Evolutionary conservation across 2,888 invertebrate species (phyloP), one percentile per base, ranked within the genome.

Genomic region (Gortyna flavago): DNA sequence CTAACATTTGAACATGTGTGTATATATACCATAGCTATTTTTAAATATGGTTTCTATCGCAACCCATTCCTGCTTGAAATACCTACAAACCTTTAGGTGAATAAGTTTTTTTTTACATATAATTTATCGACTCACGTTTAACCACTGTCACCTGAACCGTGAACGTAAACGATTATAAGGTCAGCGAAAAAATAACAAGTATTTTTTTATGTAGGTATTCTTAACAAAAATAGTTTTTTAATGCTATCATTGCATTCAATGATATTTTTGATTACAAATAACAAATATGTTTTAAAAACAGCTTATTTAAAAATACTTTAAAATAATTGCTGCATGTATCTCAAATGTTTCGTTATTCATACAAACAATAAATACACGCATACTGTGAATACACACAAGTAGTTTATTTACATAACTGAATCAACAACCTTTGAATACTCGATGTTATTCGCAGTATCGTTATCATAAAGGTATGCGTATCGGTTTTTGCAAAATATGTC

Each of bases 361-460:
- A 48, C 2, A 48, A 59, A 59, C 13, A 59, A 79, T 61, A 51
- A 77, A 61, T 32, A 59, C n/a, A 61, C 16, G 32, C 32, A 32
- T 32, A 32, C 38, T 41, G 18, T 44, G 4, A 70, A 79, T 18
- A 48, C 32, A n/a, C 11, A 59, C 9, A 38, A 6, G 6, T 32
- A 32, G 79, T 51, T 51, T 77, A 79, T 79, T 79, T 38, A 70
- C 8, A 21, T 21, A 61, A 32, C 32, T 41, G 48, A 41, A 51
- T 51, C 21, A 79, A 78, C 18, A 76, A n/a, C n/a, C n/a, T 44
- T 77, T 62, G n/a, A 41, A n/a, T 6, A 74, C 21, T 25, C 25
- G 21, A 48, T 44, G 25, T 59, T 48, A 41, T 9, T 41, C 41
- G 41, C 9, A n/a, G 6, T 75, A 35, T 25, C 11, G n/a, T 61